These are phyloP conservation scores for Drosophila anceps DNA, from an alignment of 2,888 invertebrate species.

Conservation along the genomic window DNA sequence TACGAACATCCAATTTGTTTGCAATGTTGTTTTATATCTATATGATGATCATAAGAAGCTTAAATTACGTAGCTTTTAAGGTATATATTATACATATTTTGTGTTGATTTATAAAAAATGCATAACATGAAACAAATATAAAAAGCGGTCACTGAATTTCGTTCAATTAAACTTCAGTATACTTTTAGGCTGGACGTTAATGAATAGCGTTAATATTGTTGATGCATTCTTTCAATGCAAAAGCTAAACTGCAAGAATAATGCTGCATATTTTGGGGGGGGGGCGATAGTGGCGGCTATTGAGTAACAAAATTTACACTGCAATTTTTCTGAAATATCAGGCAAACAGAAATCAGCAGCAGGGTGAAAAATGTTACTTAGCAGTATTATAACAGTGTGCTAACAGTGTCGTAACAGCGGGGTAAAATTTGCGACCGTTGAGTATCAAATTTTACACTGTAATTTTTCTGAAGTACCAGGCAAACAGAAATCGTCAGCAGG, in stretches of 20 bases:
- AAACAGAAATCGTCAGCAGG: neutral
- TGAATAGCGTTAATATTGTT: neutral
- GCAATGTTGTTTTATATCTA: neutral
- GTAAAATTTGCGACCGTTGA: too few relatives aligned
- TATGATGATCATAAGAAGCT: neutral
- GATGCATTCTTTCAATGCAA: neutral
- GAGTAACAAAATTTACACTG: too few relatives aligned
- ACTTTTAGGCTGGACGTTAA: neutral
- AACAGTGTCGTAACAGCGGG: neutral
- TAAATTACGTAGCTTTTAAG: neutral
- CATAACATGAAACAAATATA: too few relatives aligned
- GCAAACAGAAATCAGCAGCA: neutral
- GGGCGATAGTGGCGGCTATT: neutral
- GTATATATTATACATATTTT: neutral
- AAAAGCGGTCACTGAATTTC: too few relatives aligned
- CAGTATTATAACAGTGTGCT: too few relatives aligned
- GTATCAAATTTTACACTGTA: too few relatives aligned
- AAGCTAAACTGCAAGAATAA: neutral
- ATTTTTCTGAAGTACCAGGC: too few relatives aligned
- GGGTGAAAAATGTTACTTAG: neutral
- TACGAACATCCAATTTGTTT: neutral
- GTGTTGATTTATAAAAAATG: neutral
- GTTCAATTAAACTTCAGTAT: too few relatives aligned
- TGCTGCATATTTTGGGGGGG: neutral
- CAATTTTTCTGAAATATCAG: too few relatives aligned